These are phyloP conservation scores for Mya arenaria DNA, from an alignment of 1,140 invertebrate genomes.

Conservation along the genomic window DNA sequence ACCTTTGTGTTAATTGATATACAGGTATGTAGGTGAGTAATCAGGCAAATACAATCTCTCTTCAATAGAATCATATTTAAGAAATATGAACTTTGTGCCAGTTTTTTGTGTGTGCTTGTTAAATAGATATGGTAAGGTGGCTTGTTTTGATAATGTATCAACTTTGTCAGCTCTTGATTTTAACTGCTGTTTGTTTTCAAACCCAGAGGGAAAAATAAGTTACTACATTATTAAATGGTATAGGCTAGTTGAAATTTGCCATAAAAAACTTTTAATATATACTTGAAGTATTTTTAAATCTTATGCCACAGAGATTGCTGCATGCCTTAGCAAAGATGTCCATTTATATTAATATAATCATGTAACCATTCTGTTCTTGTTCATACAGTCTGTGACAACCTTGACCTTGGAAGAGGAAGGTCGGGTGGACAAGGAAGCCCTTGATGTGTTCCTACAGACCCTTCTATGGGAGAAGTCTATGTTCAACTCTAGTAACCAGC, in stretches of 20 bases:
- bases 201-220: no score
- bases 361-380: slow-evolving; percentile 7
- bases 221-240: no score
- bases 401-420: slow-evolving; percentile 70
- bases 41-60: not conserved
- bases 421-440: slow-evolving; percentile 49
- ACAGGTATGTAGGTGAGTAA: not conserved
- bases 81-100: not conserved
- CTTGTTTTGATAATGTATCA: not conserved
- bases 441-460: slow-evolving; percentile 73
- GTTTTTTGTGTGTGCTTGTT: not conserved
- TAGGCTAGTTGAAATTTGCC: no score
- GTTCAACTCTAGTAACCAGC: slow-evolving; percentile 51
- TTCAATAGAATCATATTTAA: not conserved
- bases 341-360: no score
- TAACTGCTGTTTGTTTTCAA: no score
- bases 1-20: not conserved
- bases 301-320: no score
- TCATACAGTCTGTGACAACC: slow-evolving; percentile 71
- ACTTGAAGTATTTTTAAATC: no score
- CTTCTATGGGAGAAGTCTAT: slow-evolving; percentile 77
- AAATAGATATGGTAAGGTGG: not conserved
- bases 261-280: no score
- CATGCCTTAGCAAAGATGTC: no score
- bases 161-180: not conserved